Evolutionary conservation across 2,113 vertebrate genomes (phyloP).

Genomic region (Brienomyrus brachyistius): DNA sequence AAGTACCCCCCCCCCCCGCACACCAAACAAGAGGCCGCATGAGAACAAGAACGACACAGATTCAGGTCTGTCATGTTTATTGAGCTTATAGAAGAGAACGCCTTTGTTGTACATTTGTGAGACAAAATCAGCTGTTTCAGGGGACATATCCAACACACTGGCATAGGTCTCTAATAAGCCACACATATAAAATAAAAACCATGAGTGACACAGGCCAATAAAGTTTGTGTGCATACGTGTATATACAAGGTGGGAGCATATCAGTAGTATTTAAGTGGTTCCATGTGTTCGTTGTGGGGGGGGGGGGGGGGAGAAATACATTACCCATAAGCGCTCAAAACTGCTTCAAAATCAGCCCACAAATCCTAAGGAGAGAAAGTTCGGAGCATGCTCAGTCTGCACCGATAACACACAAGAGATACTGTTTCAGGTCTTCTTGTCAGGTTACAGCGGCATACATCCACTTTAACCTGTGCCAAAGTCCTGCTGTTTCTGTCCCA

Average conservation of each 20-base stretch:
- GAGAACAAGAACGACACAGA: neutral
- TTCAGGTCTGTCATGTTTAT: neutral
- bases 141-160: too few species aligned
- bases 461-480: conserved; percentile 61
- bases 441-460: conserved; percentile 42
- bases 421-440: conserved; percentile 60
- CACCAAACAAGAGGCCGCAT: neutral
- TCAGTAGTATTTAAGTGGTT: too few species aligned
- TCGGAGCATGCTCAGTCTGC: neutral
- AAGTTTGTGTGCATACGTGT: too few species aligned
- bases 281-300: too few species aligned
- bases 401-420: neutral
- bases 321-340: neutral
- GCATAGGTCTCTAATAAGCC: too few species aligned
- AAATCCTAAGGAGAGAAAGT: neutral
- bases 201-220: too few species aligned
- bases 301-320: neutral
- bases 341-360: neutral
- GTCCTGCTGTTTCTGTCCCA: conserved; percentile 57
- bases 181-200: too few species aligned
- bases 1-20: neutral
- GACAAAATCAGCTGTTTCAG: neutral
- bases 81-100: neutral
- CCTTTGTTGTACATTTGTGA: neutral
- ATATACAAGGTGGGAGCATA: too few species aligned